These are phyloP conservation scores for Neomicropteryx cornuta DNA, from an alignment of 1,140 invertebrate genomes.

Conservation along the genomic window DNA sequence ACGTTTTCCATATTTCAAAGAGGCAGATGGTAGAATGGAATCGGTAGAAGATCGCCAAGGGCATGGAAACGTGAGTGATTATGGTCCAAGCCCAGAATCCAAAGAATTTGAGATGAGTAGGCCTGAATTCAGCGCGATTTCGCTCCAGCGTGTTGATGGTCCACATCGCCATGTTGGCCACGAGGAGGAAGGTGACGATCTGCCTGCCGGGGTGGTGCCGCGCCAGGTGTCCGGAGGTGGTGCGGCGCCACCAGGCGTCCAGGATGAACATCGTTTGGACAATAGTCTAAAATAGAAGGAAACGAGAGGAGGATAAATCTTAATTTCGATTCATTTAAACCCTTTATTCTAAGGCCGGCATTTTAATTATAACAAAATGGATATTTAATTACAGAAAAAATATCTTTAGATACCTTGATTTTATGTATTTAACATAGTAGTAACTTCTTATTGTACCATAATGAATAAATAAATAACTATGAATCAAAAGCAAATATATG, in stretches of 20 bases:
- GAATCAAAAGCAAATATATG: too few relatives aligned
- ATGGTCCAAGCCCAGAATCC: slow-evolving; percentile 80
- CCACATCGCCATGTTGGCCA: slow-evolving; percentile 82
- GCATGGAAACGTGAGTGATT: slow-evolving; percentile 76
- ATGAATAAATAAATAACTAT: too few relatives aligned
- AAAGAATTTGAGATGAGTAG: slow-evolving; percentile 70
- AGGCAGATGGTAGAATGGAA: slow-evolving; percentile 93
- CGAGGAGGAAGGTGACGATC: slow-evolving; percentile 71
- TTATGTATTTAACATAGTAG: too few relatives aligned
- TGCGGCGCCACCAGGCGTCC: slow-evolving; percentile 66
- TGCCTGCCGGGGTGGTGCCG: slow-evolving; percentile 69
- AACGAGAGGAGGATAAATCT: too few relatives aligned
- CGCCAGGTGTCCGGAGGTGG: slow-evolving; percentile 44
- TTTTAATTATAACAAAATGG: too few relatives aligned
- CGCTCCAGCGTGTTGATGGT: slow-evolving; percentile 69
- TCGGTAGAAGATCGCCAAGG: slow-evolving; percentile 75
- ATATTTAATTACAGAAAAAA: too few relatives aligned
- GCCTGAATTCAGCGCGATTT: slow-evolving; percentile 66
- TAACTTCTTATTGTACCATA: too few relatives aligned
- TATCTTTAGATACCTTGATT: too few relatives aligned
- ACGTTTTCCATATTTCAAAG: slow-evolving; percentile 93
- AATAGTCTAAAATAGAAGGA: slow-evolving; percentile 48
- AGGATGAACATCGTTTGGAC: slow-evolving; percentile 74
- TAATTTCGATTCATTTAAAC: too few relatives aligned
- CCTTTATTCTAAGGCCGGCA: too few relatives aligned